These are phyloP conservation scores for Zoroaster sp. DNA, from an alignment of 53 echinoderm and acorn worm genomes.

Conservation along the genomic window DNA sequence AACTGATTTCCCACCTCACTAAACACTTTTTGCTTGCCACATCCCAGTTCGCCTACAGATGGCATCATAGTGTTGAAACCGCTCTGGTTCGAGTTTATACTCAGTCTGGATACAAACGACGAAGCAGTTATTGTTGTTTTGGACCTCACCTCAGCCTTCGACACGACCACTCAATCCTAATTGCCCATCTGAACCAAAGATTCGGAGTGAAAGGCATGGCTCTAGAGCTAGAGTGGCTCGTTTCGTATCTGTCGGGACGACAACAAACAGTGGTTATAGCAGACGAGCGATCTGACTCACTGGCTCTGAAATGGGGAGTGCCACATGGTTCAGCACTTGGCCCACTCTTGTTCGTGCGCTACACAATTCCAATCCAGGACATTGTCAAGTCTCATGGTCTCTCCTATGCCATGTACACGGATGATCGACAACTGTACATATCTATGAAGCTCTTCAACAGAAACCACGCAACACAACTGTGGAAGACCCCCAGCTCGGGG, in stretches of 20 bases:
- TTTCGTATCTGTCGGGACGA: neutral
- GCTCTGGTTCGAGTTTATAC: conserved; percentile 4
- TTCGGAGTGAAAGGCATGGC: neutral
- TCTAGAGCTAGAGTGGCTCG: neutral
- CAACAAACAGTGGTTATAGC: neutral
- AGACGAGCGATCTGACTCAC: neutral
- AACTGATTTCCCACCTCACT: neutral
- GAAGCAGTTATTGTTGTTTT: neutral
- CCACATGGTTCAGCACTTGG: neutral
- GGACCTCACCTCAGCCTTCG: neutral
- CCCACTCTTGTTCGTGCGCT: neutral
- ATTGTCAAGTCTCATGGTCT: neutral
- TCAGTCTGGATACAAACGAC: neutral
- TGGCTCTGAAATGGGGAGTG: neutral
- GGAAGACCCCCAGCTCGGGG: no score
- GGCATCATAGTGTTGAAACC: neutral
- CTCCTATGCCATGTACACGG: neutral
- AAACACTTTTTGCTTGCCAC: neutral
- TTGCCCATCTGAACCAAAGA: neutral
- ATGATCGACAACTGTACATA: neutral
- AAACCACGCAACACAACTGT: no score
- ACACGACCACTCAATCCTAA: neutral
- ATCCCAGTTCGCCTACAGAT: neutral
- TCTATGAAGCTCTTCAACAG: no score
- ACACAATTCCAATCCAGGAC: neutral